These are phyloP conservation scores for Scomber japonicus DNA, from an alignment of 2,113 vertebrate species.

Conservation along the genomic window DNA sequence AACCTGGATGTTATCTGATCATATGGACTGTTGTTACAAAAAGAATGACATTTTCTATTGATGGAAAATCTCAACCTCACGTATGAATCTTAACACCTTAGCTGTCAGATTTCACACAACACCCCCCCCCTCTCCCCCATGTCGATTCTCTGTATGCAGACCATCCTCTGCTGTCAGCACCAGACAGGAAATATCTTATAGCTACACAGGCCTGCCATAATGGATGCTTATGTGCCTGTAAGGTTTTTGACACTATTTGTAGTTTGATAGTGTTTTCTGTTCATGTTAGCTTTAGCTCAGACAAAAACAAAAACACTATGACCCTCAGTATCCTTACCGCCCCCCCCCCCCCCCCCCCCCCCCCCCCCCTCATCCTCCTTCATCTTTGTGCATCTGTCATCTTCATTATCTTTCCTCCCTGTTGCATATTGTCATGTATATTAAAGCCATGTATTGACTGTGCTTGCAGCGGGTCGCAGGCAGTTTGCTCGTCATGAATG, in stretches of 20 bases:
- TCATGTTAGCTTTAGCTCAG: not conserved
- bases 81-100: slow-evolving; percentile 1
- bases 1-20: no score
- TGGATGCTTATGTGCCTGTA: no score
- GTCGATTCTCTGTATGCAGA: not conserved
- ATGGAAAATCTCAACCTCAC: not conserved
- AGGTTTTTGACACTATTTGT: not conserved
- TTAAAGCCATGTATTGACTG: not conserved
- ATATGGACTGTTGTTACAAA: not conserved
- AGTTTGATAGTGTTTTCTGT: not conserved
- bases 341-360: no score
- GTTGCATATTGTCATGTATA: not conserved
- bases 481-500: slow-evolving; percentile 98
- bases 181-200: not conserved
- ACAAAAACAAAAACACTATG: not conserved
- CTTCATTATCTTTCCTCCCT: not conserved
- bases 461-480: slow-evolving; percentile 85
- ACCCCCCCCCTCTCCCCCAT: not conserved
- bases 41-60: not conserved
- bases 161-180: not conserved
- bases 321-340: not conserved
- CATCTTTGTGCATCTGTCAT: not conserved
- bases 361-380: not conserved
- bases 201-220: not conserved
- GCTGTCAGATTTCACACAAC: slow-evolving; percentile 1